Base-by-base conservation (phyloP, 1,140 invertebrate species). In the Drosophila subobscura region DNA sequence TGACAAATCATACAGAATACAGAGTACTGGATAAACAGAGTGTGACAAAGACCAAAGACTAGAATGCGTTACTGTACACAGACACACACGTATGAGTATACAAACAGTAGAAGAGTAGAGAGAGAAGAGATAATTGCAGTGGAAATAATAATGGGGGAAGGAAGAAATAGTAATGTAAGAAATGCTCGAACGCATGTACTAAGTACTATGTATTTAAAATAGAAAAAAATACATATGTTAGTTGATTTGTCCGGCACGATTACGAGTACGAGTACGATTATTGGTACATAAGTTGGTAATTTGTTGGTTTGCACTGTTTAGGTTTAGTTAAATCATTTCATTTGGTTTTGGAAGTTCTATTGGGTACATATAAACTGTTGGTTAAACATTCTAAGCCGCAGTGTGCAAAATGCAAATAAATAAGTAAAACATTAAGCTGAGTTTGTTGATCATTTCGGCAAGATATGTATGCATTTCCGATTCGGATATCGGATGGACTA, bases 361-460 rank as follows among this genome's bases (percentile, higher is more conserved):
- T 23, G 79, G 73, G 73, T 74, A 81, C 83, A 75, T 71, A 75
- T 67, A 77, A 79, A 66, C 50, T 74, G 64, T 68, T 67, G 27
- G 46, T 72, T 89, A 77, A 86, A 86, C 77, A 85, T 88, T 90
- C 74, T 81, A 90, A 90, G 89, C 89, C 89, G 89, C 83, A 90
- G 89, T 90, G 89, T 90, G 89, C 89, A 90, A 90, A 90, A 90
- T 89, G 89, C 89, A 90, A 90, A 90, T 90, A 90, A 90, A 90
- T 88, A 83, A 76, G 77, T 88, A 88, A 84, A 89, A 89, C 73
- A 89, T 79, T 80, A 89, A 89, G 85, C 81, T 90, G 86, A 90
- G 88, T 85, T 90, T 85, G 58, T 90, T 83, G 84, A 88, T 88
- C 73, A 77, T 77, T 77, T 67, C 5, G 33, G 63, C 33, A 60